These are phyloP conservation scores for Drosophila crucigera DNA, from an alignment of 2,888 invertebrate species.

Conservation along the genomic window DNA sequence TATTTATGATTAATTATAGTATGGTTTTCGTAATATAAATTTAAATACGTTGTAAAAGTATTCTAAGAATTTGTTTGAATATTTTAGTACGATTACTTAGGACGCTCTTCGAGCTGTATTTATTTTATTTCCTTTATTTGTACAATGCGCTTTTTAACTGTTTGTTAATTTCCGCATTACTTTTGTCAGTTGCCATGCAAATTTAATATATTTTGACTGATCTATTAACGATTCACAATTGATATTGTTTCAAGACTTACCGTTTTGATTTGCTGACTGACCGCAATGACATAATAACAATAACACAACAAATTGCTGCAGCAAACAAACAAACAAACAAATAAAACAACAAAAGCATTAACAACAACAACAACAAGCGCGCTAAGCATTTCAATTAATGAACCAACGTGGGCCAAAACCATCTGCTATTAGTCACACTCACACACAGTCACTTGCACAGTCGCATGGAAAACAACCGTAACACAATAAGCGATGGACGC, in stretches of 20 bases:
- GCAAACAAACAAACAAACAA: conserved; percentile 12
- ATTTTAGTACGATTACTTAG: background rate
- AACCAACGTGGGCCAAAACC: conserved; percentile 67
- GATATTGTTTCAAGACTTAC: conserved; percentile 45
- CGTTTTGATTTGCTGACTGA: conserved; percentile 49
- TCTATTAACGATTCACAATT: conserved; percentile 34
- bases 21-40: background rate
- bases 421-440: conserved; percentile 70
- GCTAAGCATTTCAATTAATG: conserved; percentile 68
- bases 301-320: conserved; percentile 53
- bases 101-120: background rate
- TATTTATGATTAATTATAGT: background rate
- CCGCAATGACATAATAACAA: conserved; percentile 74
- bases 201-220: conserved; percentile 13
- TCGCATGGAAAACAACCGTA: conserved; percentile 36
- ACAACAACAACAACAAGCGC: conserved; percentile 39
- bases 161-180: conserved; percentile 23
- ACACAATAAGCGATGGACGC: conserved; percentile 37
- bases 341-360: conserved; percentile 1
- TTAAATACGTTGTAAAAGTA: background rate
- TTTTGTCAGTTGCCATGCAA: background rate
- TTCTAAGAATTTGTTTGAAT: background rate
- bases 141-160: background rate
- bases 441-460: background rate
- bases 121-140: background rate